Conservation (phyloP, 1,140 invertebrate species). For the Drosophila baimaii region DNA sequence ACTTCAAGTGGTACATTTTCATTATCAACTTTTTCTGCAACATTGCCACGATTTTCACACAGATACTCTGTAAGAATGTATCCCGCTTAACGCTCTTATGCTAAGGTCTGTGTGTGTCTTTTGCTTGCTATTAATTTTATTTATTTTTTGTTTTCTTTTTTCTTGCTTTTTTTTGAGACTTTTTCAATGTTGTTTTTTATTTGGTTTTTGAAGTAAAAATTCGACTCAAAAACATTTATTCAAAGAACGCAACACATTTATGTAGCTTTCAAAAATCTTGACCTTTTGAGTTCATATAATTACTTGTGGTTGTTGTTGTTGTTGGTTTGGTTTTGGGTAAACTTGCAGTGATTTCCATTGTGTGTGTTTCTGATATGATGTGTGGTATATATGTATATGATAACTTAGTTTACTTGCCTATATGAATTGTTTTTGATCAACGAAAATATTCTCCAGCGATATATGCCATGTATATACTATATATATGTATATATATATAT, state of each 20-base stretch:
- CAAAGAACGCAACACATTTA: conserved; percentile 78
- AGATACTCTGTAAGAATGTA: conserved; percentile 42
- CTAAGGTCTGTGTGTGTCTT: conserved; percentile 37
- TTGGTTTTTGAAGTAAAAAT: conserved; percentile 74
- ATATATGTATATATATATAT: conserved; percentile 48
- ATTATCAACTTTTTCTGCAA: conserved; percentile 48
- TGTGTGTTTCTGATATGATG: conserved; percentile 43
- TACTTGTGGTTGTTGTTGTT: conserved; percentile 18
- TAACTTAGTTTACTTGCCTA: conserved; percentile 50
- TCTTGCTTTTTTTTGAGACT: conserved; percentile 36
- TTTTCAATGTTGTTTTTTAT: conserved; percentile 9
- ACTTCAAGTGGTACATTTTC: conserved; percentile 65
- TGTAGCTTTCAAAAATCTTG: conserved; percentile 58
- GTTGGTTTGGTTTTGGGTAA: conserved; percentile 43
- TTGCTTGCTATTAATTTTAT: conserved; percentile 41
- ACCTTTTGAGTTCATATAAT: conserved; percentile 47
- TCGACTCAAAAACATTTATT: conserved; percentile 80
- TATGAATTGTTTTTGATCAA: conserved; percentile 53
- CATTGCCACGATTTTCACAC: conserved; percentile 52
- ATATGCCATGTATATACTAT: conserved; percentile 55
- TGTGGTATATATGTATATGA: conserved; percentile 41
- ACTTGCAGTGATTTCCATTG: conserved; percentile 31
- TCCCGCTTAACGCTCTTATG: conserved; percentile 36
- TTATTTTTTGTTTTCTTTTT: conserved; percentile 28
- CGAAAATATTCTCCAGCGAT: conserved; percentile 56